Conservation (phyloP, 2,888 invertebrate genomes). For the Ectemnius cavifrons region DNA sequence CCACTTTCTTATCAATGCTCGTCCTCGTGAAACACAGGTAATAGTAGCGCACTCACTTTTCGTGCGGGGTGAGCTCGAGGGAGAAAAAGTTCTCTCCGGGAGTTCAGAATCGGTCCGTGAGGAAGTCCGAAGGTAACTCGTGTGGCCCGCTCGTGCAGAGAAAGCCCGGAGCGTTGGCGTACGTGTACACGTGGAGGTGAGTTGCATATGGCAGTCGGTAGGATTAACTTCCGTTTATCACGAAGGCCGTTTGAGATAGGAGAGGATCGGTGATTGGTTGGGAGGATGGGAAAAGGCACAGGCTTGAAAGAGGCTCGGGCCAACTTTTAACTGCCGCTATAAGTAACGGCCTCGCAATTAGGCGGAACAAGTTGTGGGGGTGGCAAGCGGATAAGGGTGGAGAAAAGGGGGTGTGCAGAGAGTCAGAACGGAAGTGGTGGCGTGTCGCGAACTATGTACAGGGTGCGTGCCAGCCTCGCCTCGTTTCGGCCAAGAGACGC, state of each 20-base stretch:
- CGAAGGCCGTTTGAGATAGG: constrained; percentile 28
- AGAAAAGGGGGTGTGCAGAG: constrained; percentile 20
- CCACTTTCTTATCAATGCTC: too few species aligned
- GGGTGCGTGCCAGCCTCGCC: constrained; percentile 58
- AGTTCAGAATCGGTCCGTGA: too few species aligned
- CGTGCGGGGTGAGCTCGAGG: too few species aligned
- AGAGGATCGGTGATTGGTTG: neutral
- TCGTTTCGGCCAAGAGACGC: constrained; percentile 42
- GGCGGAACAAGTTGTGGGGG: constrained; percentile 59
- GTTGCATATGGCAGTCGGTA: constrained; percentile 8
- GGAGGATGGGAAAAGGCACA: neutral
- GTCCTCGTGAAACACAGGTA: too few species aligned
- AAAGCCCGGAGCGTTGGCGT: too few species aligned
- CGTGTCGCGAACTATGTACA: constrained; percentile 57
- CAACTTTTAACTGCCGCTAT: constrained; percentile 61
- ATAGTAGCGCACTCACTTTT: too few species aligned
- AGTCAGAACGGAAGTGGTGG: constrained; percentile 47
- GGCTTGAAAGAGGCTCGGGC: constrained; percentile 31
- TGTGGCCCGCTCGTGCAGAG: too few species aligned
- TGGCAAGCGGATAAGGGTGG: constrained; percentile 15
- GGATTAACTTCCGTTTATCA: constrained; percentile 49
- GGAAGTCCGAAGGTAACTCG: too few species aligned
- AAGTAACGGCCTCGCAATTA: constrained; percentile 60
- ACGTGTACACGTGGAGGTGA: too few species aligned
- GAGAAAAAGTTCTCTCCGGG: too few species aligned